Evolutionary conservation across 2,888 invertebrate species (phyloP).

Genomic region (Synanthedon myopaeformis): DNA sequence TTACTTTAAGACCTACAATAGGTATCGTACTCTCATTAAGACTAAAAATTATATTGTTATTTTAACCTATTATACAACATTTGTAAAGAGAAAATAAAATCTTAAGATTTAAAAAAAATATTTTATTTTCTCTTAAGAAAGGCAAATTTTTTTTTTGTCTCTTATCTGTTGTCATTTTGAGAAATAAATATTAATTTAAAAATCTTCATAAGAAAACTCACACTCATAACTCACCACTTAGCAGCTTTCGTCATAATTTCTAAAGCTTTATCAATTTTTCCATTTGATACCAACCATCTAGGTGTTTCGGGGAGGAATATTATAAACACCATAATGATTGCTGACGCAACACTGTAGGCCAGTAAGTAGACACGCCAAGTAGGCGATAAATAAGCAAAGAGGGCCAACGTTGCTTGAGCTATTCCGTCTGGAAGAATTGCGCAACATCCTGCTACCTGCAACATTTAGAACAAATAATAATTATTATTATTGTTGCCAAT

Average conservation of each 20-base stretch:
- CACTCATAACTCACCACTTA: conserved; percentile 23
- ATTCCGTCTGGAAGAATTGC: conserved; percentile 24
- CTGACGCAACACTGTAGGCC: conserved; percentile 16
- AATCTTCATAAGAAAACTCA: not conserved
- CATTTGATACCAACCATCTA: conserved; percentile 36
- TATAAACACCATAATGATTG: conserved; percentile 18
- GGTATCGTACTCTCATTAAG: no score
- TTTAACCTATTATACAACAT: not conserved
- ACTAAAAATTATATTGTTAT: no score
- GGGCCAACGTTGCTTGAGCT: conserved; percentile 18
- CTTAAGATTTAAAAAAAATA: no score
- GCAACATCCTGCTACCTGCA: conserved; percentile 15
- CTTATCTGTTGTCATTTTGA: no score
- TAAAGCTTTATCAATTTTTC: conserved; percentile 23
- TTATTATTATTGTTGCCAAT: no score
- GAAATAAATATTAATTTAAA: no score
- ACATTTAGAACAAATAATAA: no score
- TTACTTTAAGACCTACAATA: no score
- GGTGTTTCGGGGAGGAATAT: conserved; percentile 39
- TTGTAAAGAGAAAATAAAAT: not conserved
- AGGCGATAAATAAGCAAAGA: conserved; percentile 26
- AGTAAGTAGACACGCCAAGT: conserved; percentile 30
- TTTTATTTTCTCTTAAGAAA: no score
- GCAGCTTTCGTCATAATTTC: conserved; percentile 28
- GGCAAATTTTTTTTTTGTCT: not conserved